Conservation (phyloP, 2,113 vertebrate species). For the Gallinago jamesoni region DNA sequence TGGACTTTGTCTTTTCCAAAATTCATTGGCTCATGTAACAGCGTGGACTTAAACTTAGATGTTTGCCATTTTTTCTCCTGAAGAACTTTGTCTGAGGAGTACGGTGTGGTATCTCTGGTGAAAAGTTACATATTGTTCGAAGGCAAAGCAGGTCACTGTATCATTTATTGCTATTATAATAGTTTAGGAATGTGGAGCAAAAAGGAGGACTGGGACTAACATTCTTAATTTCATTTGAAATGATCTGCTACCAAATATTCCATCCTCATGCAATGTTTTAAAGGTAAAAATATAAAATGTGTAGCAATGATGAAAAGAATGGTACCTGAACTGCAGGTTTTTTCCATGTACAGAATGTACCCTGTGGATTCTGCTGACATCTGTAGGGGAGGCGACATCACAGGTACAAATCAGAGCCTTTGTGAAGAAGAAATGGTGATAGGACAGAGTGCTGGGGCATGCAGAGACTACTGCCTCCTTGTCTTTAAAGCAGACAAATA, state of each 20-base stretch:
- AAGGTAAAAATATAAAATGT: not conserved
- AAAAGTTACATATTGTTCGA: not conserved
- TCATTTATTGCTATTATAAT: not conserved
- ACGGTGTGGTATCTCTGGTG: not conserved
- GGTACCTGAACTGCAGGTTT: accelerated
- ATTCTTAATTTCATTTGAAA: not conserved
- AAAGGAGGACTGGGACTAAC: not conserved
- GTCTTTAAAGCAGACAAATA: not conserved
- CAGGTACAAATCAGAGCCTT: not conserved
- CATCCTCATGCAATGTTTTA: not conserved
- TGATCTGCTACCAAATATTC: not conserved
- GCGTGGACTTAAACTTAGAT: not conserved
- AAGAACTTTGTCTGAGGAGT: not conserved
- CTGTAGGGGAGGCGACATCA: not conserved
- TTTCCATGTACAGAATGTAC: not conserved
- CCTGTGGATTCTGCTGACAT: not conserved
- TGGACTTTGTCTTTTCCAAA: not conserved
- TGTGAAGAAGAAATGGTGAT: not conserved
- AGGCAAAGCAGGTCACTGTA: not conserved
- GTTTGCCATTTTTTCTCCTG: not conserved
- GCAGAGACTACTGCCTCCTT: not conserved
- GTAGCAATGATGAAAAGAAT: not conserved
- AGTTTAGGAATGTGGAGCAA: not conserved
- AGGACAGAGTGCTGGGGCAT: not conserved
- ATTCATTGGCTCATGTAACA: not conserved